These are phyloP conservation scores for Nasonia oneida DNA, from an alignment of 2,888 invertebrate genomes.

Conservation along the genomic window DNA sequence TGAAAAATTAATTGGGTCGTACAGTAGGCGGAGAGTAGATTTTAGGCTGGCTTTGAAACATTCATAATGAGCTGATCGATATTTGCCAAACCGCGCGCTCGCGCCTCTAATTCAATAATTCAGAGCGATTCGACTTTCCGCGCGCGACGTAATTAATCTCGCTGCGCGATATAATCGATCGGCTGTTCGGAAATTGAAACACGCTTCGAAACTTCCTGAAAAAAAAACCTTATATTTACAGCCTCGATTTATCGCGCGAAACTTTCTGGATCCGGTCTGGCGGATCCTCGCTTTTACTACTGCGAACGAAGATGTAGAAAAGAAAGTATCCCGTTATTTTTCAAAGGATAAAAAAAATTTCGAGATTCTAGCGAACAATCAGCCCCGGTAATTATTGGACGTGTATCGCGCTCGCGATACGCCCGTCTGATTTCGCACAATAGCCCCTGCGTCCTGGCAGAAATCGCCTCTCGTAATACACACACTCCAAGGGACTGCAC, in stretches of 20 bases:
- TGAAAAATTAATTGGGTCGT: neutral
- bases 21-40: neutral
- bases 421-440: slow-evolving; percentile 47
- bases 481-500: neutral
- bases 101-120: slow-evolving; percentile 27
- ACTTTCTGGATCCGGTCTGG: neutral
- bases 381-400: slow-evolving; percentile 17
- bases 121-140: slow-evolving; percentile 10
- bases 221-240: neutral
- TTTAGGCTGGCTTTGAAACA: slow-evolving; percentile 9
- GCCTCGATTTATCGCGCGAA: neutral
- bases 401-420: slow-evolving; percentile 1
- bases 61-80: slow-evolving; percentile 49
- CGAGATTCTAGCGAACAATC: slow-evolving; percentile 29
- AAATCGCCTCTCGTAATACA: slow-evolving; percentile 39
- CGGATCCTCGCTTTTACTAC: neutral
- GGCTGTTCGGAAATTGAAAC: too few species aligned
- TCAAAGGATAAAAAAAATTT: neutral
- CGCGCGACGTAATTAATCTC: slow-evolving; percentile 21
- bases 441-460: slow-evolving; percentile 11
- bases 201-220: too few species aligned
- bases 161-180: neutral
- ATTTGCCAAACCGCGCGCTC: slow-evolving; percentile 6
- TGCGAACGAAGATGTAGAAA: neutral
- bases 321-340: neutral